Evolutionary conservation across 1,140 invertebrate genomes (phyloP), one percentile per base, ranked within the genome.

Genomic region (Chionoecetes opilio): DNA sequence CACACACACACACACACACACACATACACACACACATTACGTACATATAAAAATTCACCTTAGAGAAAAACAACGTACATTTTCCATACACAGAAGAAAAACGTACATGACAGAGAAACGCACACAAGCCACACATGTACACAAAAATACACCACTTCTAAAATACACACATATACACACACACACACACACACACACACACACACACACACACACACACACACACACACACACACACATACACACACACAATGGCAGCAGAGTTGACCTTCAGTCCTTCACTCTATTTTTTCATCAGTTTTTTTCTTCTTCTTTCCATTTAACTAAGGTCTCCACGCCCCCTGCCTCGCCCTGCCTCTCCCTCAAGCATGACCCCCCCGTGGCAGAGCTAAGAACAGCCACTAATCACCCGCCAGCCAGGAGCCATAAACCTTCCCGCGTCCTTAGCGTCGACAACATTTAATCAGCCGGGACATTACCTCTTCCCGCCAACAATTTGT

Each of bases 371-470:
- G 11, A 0, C 85, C 14, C 32, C 21, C n/a, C n/a, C 63, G 32
- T 32, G n/a, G 84, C 84, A 5, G 9, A 17, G 35, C 32, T 2
- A 38, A 32, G 38, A 46, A 3, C n/a, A 90, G 3, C 17, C 41
- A 75, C 63, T 35, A 86, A 29, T 34, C 53, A 63, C 35, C 89
- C 9, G 17, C 32, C 89, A 34, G 31, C 11, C 21, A 29, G 31
- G 37, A 75, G 32, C 21, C 91, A 82, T 92, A 82, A 92, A 85
- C 91, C 29, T 41, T 32, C n/a, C 29, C 3, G 46, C 37, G 38
- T 35, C 63, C 75, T 75, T 29, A 35, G 63, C 82, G 90, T 92
- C 90, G 90, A 92, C 82, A 92, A 41, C 91, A 92, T 84, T 92
- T 84, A 53, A 92, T 92, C 91, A 41, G 34, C 26, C 26, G 91